Percentiles rank a stretch among this genome's conserved stretches.
Conservation (phyloP, 2,113 vertebrate genomes). For the Stigmatopora argus region DNA sequence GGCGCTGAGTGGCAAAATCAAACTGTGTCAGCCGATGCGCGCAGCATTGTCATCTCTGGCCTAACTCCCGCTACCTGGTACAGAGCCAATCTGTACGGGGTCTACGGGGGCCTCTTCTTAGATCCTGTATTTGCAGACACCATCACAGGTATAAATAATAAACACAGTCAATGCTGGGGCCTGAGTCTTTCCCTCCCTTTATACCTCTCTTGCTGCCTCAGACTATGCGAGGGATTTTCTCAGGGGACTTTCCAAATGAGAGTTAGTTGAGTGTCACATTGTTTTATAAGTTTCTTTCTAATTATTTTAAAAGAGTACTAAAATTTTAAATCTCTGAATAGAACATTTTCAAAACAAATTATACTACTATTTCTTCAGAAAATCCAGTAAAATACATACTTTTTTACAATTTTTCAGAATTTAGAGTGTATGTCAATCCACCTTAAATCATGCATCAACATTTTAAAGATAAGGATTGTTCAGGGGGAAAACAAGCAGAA, state of each 20-base stretch:
- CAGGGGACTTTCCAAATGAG: conserved; percentile 6
- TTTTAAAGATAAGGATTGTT: conserved; percentile 47
- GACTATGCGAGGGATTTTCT: neutral
- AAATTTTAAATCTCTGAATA: conserved; percentile 7
- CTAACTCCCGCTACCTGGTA: conserved; percentile 80
- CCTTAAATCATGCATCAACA: conserved; percentile 30
- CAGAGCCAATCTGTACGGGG: conserved; percentile 73
- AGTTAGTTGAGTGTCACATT: conserved; percentile 4
- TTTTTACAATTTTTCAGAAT: conserved; percentile 1
- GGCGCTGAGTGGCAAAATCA: conserved; percentile 63
- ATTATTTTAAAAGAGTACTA: neutral
- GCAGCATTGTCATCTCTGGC: conserved; percentile 68
- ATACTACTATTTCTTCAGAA: no score
- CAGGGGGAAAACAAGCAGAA: conserved; percentile 51
- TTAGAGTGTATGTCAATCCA: conserved; percentile 11
- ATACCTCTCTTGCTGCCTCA: conserved; percentile 23
- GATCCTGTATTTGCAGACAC: conserved; percentile 75
- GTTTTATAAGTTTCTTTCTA: neutral
- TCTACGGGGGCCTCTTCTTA: conserved; percentile 71
- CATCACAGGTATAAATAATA: conserved; percentile 74
- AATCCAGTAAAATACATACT: neutral
- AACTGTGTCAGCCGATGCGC: conserved; percentile 70
- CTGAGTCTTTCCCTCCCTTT: conserved; percentile 27
- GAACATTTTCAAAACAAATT: no score
- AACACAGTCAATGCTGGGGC: conserved; percentile 12